Conservation (phyloP, 2,797 vertebrate species). For the Eleutherodactylus coqui region DNA sequence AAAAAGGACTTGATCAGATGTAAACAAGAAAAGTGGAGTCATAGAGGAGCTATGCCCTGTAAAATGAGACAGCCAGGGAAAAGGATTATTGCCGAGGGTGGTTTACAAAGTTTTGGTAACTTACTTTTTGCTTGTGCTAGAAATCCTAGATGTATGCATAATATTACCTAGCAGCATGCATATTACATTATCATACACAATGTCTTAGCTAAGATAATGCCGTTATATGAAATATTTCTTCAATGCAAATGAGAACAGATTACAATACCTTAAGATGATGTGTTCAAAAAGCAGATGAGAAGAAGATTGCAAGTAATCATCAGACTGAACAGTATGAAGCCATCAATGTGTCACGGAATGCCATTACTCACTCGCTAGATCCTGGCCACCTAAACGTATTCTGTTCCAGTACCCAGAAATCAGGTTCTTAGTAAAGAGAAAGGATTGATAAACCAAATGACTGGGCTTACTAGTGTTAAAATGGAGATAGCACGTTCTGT, state of each 20-base stretch:
- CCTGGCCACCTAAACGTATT: neutral
- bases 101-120: neutral
- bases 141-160: neutral
- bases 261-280: neutral
- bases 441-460: neutral
- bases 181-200: neutral
- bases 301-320: conserved; percentile 9
- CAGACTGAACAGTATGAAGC: neutral
- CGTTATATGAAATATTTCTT: neutral
- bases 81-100: neutral
- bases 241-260: conserved; percentile 13
- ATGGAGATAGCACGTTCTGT: neutral
- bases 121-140: neutral
- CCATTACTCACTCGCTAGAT: neutral
- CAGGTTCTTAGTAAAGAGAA: neutral
- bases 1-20: neutral
- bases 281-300: conserved; percentile 13
- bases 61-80: neutral
- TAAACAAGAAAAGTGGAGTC: neutral
- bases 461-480: neutral
- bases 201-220: neutral
- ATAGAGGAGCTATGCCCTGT: neutral
- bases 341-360: neutral
- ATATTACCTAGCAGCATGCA: neutral
- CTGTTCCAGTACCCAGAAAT: neutral